Evolutionary conservation across 2,113 vertebrate species (phyloP).

Genomic region (Ivindomyrus marchei): DNA sequence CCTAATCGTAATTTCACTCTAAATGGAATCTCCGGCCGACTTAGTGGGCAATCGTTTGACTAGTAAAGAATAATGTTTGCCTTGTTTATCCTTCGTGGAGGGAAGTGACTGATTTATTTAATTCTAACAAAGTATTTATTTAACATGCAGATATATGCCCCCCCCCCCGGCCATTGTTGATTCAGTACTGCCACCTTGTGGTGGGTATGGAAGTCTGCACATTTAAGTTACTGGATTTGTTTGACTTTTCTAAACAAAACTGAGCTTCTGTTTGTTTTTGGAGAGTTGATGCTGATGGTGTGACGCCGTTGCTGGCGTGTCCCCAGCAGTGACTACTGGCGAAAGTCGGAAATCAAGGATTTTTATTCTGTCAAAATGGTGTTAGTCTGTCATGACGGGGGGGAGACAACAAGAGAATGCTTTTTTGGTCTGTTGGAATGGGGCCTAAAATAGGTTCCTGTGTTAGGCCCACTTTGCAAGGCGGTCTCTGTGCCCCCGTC

Average conservation of each 20-base stretch:
- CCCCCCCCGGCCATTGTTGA: background rate
- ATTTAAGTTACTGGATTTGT: background rate
- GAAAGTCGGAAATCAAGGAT: background rate
- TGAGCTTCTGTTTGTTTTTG: background rate
- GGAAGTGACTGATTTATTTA: background rate
- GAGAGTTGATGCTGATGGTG: background rate
- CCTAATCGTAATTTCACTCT: background rate
- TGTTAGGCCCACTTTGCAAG: constrained; percentile 3
- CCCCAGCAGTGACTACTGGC: background rate
- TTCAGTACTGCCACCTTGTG: constrained; percentile 37
- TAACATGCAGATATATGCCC: background rate
- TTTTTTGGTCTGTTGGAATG: background rate
- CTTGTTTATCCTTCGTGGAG: background rate
- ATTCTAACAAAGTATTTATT: constrained; percentile 8
- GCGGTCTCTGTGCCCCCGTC: constrained; percentile 1
- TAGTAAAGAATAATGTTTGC: background rate
- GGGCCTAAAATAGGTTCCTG: constrained; percentile 13
- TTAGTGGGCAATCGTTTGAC: background rate
- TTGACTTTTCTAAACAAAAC: background rate
- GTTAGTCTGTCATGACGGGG: background rate
- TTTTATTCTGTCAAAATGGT: background rate
- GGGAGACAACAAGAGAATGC: background rate
- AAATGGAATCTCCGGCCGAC: background rate
- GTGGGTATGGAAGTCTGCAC: background rate
- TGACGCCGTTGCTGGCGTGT: background rate